Evolutionary conservation across 2,888 invertebrate species (phyloP).

Genomic region (Nysson spinosus): DNA sequence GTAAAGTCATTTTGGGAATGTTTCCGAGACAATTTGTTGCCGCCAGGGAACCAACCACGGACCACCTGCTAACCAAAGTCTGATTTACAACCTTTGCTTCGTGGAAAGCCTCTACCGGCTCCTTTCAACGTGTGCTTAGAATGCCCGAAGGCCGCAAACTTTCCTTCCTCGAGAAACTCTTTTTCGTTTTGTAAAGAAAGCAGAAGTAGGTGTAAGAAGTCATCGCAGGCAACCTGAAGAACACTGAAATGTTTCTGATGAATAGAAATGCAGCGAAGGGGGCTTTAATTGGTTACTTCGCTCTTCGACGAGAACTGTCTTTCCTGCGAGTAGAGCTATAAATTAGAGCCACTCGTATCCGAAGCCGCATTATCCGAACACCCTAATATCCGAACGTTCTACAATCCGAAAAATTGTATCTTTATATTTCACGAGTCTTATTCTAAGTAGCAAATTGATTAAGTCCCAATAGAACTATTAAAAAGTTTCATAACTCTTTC

Average conservation of each 20-base stretch:
- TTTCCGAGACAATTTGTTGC: neutral
- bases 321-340: no score
- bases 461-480: neutral
- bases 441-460: neutral
- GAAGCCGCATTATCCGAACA: no score
- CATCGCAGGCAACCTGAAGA: neutral
- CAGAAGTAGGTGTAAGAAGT: neutral
- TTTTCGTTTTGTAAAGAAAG: neutral
- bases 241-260: neutral
- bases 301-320: neutral
- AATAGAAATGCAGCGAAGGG: neutral
- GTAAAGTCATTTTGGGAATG: neutral
- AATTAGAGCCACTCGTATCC: no score
- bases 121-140: constrained; percentile 5
- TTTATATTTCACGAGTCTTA: no score
- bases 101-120: constrained; percentile 31
- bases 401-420: no score
- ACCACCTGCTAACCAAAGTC: constrained; percentile 41
- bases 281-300: neutral
- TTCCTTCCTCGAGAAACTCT: neutral
- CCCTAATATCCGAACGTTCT: no score
- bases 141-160: constrained; percentile 17
- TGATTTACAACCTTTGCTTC: constrained; percentile 38
- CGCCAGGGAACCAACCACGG: no score
- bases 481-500: no score